phyloP scores from a whole-genome alignment of 1,140 invertebrate species.

The Psix sp. region DNA sequence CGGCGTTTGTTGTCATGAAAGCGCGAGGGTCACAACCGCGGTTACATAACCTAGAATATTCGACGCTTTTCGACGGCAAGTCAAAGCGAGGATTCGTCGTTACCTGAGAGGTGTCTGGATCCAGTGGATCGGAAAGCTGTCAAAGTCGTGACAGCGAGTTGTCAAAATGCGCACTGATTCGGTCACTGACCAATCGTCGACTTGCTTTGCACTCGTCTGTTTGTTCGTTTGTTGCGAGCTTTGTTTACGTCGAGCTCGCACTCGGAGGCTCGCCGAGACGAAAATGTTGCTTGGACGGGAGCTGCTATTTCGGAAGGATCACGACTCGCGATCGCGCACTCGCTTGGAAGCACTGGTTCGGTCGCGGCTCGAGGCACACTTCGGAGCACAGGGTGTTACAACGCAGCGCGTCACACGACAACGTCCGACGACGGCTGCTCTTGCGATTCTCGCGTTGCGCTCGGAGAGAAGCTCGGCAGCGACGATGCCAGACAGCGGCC shows the following conservation, averaged over 20 bases:
- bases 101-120: too few relatives aligned
- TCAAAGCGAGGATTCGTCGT: too few relatives aligned
- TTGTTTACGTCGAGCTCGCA: too few relatives aligned
- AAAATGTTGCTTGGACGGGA: background rate
- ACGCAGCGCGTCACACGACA: slow-evolving; percentile 19
- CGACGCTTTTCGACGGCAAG: background rate
- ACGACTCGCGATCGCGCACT: slow-evolving; percentile 1
- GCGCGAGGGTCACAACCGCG: background rate
- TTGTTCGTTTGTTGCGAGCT: too few relatives aligned
- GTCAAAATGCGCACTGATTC: too few relatives aligned
- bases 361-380: slow-evolving; percentile 6
- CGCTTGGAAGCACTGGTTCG: slow-evolving; percentile 24
- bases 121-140: too few relatives aligned
- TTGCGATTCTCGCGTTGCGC: slow-evolving; percentile 29
- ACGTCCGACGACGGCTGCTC: slow-evolving; percentile 20
- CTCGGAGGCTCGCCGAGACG: too few relatives aligned
- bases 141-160: too few relatives aligned
- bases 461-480: slow-evolving; percentile 47
- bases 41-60: slow-evolving; percentile 41
- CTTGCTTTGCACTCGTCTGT: too few relatives aligned
- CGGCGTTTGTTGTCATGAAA: too few relatives aligned
- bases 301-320: background rate
- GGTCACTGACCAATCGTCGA: too few relatives aligned
- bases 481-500: slow-evolving; percentile 74
- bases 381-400: slow-evolving; percentile 15